A percentile compares a stretch with the other conserved stretches of the same genome.
Conservation (phyloP, 2,797 vertebrate genomes). For the Pangasius djambal region DNA sequence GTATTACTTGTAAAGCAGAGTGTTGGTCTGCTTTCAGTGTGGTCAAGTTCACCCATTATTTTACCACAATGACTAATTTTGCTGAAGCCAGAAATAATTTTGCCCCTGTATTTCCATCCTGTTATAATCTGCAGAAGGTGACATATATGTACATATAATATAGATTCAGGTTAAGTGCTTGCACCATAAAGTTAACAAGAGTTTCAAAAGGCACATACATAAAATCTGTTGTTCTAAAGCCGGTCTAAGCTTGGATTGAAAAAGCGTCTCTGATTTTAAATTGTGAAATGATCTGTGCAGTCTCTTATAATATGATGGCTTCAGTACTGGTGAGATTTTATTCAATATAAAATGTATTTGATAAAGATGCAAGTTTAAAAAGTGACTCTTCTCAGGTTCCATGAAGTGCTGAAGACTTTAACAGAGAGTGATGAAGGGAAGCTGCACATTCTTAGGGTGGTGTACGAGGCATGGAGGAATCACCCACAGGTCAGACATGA, state of each 20-base stretch:
- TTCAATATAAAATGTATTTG: neutral
- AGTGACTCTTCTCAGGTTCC: constrained; percentile 81
- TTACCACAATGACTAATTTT: no score
- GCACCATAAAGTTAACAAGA: no score
- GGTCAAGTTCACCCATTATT: no score
- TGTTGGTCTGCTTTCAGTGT: neutral
- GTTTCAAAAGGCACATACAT: neutral
- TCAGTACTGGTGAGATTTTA: neutral
- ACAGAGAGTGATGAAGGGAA: constrained; percentile 95
- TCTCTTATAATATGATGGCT: neutral
- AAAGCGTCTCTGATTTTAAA: neutral
- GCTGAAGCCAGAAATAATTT: no score
- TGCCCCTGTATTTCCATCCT: no score
- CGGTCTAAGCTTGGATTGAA: neutral
- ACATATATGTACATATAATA: no score
- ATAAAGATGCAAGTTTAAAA: neutral
- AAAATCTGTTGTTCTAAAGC: neutral
- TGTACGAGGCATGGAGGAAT: constrained; percentile 94
- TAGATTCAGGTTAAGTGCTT: no score
- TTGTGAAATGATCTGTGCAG: neutral
- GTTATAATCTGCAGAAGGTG: no score
- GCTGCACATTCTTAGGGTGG: constrained; percentile 90
- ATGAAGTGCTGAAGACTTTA: constrained; percentile 91
- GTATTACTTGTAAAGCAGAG: neutral
- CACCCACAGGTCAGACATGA: constrained; percentile 87